Percentiles rank a stretch among this genome's conserved stretches.
Conservation (phyloP, 2,888 invertebrate genomes). For the Drosophila vallismaia region DNA sequence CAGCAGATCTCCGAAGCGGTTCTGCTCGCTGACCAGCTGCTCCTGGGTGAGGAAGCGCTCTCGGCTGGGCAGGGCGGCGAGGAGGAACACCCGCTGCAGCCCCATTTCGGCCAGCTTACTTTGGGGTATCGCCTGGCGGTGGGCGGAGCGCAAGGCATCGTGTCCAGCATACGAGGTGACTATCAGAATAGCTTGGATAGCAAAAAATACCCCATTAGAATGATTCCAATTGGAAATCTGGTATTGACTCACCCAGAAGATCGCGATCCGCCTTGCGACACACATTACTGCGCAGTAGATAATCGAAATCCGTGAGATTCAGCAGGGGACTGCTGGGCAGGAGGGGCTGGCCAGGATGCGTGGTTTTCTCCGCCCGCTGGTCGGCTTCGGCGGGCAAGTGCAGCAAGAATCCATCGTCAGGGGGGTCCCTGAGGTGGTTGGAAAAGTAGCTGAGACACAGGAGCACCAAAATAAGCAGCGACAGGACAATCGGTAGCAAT, state of each 20-base stretch:
- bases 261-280: slow-evolving; percentile 77
- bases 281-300: slow-evolving; percentile 71
- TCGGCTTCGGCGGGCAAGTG: slow-evolving; percentile 42
- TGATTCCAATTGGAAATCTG: background rate
- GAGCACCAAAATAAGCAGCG: slow-evolving; percentile 69
- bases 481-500: slow-evolving; percentile 70
- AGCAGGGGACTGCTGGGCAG: slow-evolving; percentile 56
- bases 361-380: background rate
- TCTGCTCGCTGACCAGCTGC: slow-evolving; percentile 87
- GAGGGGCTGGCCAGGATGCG: background rate
- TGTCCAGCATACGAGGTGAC: slow-evolving; percentile 92
- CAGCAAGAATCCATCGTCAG: slow-evolving; percentile 73
- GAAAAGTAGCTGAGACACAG: slow-evolving; percentile 71
- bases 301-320: slow-evolving; percentile 79
- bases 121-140: slow-evolving; percentile 87
- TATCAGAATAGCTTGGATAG: slow-evolving; percentile 84
- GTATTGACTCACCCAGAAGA: slow-evolving; percentile 71
- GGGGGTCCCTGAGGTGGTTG: slow-evolving; percentile 48
- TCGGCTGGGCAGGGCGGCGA: slow-evolving; percentile 86
- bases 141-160: slow-evolving; percentile 88
- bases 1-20: slow-evolving; percentile 88
- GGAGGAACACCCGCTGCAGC: slow-evolving; percentile 88
- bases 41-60: slow-evolving; percentile 86
- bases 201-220: background rate
- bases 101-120: slow-evolving; percentile 86